phyloP scores from a whole-genome alignment of 1,140 invertebrate species.

The Cherax quadricarinatus region DNA sequence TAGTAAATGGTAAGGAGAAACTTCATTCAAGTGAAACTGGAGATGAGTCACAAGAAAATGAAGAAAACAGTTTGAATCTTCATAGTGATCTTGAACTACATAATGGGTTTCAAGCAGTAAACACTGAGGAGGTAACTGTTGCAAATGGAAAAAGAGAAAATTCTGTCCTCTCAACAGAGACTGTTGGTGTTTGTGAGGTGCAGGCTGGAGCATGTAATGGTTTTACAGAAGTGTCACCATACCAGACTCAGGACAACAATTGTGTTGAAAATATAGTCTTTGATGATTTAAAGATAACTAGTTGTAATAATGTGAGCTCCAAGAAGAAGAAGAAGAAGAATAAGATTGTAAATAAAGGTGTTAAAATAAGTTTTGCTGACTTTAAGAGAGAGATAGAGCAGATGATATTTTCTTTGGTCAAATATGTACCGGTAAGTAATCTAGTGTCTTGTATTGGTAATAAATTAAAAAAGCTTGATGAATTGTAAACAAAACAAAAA shows the following conservation, averaged over 20 bases:
- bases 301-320: neutral
- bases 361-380: neutral
- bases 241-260: neutral
- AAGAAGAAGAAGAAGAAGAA: neutral
- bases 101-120: neutral
- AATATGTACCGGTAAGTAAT: conserved; percentile 35
- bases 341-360: neutral
- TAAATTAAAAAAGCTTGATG: conserved; percentile 47
- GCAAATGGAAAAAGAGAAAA: neutral
- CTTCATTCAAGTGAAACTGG: neutral
- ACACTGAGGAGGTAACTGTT: neutral
- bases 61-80: neutral
- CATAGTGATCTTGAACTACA: neutral
- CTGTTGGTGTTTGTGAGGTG: too few relatives aligned
- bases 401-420: conserved; percentile 4
- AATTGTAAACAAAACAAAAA: neutral
- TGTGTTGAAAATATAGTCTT: neutral
- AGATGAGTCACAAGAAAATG: neutral
- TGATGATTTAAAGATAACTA: neutral
- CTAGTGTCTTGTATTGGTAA: conserved; percentile 8
- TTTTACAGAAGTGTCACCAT: neutral
- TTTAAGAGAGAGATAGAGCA: conserved; percentile 26
- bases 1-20: neutral
- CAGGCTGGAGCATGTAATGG: neutral
- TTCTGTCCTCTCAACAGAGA: neutral